Percentiles rank a stretch among this genome's conserved stretches.
Evolutionary conservation across 2,888 invertebrate species (phyloP).

Genomic region (Eupithecia dodoneata): DNA sequence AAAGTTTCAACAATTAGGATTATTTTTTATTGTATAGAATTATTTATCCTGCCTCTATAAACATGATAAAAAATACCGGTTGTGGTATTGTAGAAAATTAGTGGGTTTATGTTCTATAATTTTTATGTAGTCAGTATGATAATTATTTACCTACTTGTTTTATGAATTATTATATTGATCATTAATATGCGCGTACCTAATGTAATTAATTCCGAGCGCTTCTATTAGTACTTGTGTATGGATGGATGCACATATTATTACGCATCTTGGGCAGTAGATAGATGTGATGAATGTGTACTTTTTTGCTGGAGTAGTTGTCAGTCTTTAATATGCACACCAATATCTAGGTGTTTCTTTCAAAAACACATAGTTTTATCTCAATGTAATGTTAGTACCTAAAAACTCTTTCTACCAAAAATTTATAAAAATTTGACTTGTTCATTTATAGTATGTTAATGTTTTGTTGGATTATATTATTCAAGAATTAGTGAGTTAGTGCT

Average conservation of each 20-base stretch:
- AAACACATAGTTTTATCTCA: constrained; percentile 61
- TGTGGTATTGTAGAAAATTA: constrained; percentile 1
- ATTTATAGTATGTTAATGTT: constrained; percentile 66
- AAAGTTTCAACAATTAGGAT: neutral
- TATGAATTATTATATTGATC: neutral
- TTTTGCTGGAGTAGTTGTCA: neutral
- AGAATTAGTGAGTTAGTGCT: constrained; percentile 56
- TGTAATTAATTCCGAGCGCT: neutral
- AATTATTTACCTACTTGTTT: constrained; percentile 15
- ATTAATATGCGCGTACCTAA: neutral
- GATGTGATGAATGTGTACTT: neutral
- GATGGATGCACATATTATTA: neutral
- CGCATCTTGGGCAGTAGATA: neutral
- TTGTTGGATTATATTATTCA: constrained; percentile 73
- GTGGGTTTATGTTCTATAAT: neutral
- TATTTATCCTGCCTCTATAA: neutral
- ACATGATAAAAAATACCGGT: neutral
- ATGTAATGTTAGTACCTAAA: constrained; percentile 77
- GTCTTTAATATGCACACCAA: neutral
- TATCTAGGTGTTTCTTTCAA: constrained; percentile 62
- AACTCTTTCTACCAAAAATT: constrained; percentile 76
- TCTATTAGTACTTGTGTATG: neutral
- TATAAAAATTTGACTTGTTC: constrained; percentile 68
- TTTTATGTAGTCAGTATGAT: constrained; percentile 6
- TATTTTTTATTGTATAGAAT: neutral